Evolutionary conservation across 1,140 invertebrate genomes (phyloP).

Genomic region (Pemphigus obesinymphae): DNA sequence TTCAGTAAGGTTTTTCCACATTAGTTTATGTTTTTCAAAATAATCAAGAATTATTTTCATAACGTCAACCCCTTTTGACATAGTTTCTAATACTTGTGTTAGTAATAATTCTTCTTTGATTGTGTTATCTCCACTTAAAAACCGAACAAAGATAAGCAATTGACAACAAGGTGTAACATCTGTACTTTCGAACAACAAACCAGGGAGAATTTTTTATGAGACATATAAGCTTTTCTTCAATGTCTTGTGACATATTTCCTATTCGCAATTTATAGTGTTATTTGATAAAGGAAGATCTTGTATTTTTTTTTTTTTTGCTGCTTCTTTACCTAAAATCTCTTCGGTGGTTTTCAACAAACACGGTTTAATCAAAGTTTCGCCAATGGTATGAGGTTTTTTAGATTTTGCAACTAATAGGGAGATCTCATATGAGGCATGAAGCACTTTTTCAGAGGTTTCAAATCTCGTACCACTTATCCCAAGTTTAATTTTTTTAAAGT

Average conservation of each 20-base stretch:
- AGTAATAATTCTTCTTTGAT: no score
- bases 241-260: no score
- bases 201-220: constrained; percentile 43
- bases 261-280: constrained; percentile 42
- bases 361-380: constrained; percentile 45
- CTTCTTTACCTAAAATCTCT: no score
- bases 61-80: no score
- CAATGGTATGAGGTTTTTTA: no score
- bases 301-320: constrained; percentile 43
- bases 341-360: no score
- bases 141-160: constrained; percentile 24
- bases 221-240: constrained; percentile 43
- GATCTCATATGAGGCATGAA: constrained; percentile 45
- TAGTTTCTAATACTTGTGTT: no score
- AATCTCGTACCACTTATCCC: constrained; percentile 42
- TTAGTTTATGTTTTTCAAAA: no score
- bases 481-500: constrained; percentile 47
- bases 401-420: constrained; percentile 43
- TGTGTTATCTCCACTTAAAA: no score
- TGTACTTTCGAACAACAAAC: constrained; percentile 37
- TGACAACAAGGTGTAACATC: constrained; percentile 17
- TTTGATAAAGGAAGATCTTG: constrained; percentile 43
- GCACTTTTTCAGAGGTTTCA: no score
- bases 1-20: no score
- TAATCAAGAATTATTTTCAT: no score